Base-by-base conservation (phyloP, 53 echinoderm and acorn worm species). In the Stichopus horrens region DNA sequence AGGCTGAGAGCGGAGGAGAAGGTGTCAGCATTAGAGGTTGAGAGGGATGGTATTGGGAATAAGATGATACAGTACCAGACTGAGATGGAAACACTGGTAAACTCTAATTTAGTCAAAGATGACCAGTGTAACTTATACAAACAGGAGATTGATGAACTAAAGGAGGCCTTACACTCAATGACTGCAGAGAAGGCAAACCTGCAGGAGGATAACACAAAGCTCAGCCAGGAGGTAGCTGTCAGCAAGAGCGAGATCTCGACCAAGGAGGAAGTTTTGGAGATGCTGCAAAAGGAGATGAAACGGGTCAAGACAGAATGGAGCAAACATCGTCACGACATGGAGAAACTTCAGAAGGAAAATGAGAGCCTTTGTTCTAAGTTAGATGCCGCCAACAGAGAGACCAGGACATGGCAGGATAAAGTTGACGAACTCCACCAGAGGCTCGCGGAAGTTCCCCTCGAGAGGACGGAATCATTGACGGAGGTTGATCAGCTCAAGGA, bases 251-350 rank as follows among this genome's bases (percentile, higher is more conserved):
- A 74, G 23, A 91, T 91, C 5, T 60, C 55, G 7, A 89, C 88
- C 77, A 91, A 86, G 11, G 91, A 89, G 76, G 91, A 89, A 76
- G 78, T 91, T 52, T 77, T 89, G 60, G 77, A 91, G 13, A 57
- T 90, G 65, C 58, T 93, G 65, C 79, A 89, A 23, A 89, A 75
- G 56, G 88, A 93, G 86, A 90, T 90, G 63, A 93, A 85, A 76
- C 60, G 68, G 23, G 85, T 85, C 51, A 85, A 85, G 66, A 14
- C 58, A 10, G 85, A 85, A 19, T 23, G 52, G 53, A 89, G 9
- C 53, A 54, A 81, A 13, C 66, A 89, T 9, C 23, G 85, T 14
- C 85, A 67, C 52, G 93, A 93, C 21, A 80, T 93, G 0, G 89
- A 91, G 63, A 89, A 82, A 75, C 23, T 91, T 14, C 85, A 91